Percentiles rank a stretch among this genome's conserved stretches.
Evolutionary conservation across 2,113 vertebrate species (phyloP).

Genomic region (Chloebia gouldiae): DNA sequence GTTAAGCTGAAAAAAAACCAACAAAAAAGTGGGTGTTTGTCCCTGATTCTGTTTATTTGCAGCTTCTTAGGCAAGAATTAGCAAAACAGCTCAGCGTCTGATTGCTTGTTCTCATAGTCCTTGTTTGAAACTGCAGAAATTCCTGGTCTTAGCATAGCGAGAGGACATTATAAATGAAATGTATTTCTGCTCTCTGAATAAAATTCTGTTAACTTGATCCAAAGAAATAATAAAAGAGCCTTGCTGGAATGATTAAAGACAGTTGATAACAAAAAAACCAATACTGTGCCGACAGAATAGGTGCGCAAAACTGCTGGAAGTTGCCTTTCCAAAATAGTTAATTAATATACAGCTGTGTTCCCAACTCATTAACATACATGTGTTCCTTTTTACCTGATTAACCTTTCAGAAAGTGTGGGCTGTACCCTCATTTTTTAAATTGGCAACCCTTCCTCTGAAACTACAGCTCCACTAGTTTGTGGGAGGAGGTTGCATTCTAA

Average conservation of each 20-base stretch:
- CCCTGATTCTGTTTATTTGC: background rate
- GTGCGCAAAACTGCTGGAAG: background rate
- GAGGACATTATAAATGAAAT: background rate
- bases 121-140: background rate
- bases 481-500: constrained; percentile 5
- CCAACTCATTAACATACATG: background rate
- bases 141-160: background rate
- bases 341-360: background rate
- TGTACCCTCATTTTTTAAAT: background rate
- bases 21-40: background rate
- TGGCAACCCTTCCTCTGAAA: background rate
- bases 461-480: background rate
- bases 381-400: background rate
- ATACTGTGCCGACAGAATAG: background rate
- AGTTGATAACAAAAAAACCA: background rate
- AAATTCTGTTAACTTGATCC: background rate
- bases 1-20: background rate
- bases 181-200: background rate
- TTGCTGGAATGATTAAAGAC: background rate
- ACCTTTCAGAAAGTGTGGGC: background rate
- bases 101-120: background rate
- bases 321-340: background rate
- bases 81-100: background rate
- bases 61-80: background rate
- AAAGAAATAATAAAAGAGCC: background rate